Evolutionary conservation across 2,888 invertebrate genomes (phyloP), one percentile per base, ranked within the genome.

Genomic region (Torymus aiolomorphi): DNA sequence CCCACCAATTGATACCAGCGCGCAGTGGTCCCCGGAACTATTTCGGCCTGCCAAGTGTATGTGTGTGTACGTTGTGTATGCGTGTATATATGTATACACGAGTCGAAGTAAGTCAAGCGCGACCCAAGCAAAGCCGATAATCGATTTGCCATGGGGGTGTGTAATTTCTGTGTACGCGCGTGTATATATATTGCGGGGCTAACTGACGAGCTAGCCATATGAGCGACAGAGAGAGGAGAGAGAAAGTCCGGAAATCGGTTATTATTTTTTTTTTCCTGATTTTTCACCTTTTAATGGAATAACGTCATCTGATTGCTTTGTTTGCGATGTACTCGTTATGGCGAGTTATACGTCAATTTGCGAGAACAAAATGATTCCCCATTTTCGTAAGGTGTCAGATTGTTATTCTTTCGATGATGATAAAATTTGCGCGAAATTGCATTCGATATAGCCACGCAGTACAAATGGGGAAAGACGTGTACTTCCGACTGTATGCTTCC

Each of bases 141-240:
- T 81, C 78, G 75, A 81, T 81, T 77, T 31, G 67, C 78, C 72
- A 66, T 54, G 73, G 42, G 57, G 13, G 24, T 59, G 56, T 62
- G 70, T 79, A 75, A 79, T 79, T 79, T 75, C 65, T 69, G 56
- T 18, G 18, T 49, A 18, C 31, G 24, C 18, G 49, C 24, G 31
- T 20, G 42, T 42, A 42, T 42, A 42, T 42, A 42, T 8, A 42
- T 42, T 42, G 31, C 18, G 14, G 13, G 12, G 2, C 10, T 42
- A 16, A 14, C 20, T n/a, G 18, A 42, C 54, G 24, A n/a, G 18
- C 51, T 51, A 24, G 20, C 57, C 56, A 13, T 16, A n/a, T 16
- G 42, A 20, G 5, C 31, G 13, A 8, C 16, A 42, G 42, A 8
- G 42, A 8, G 42, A 42, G 42, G 49, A 56, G 12, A 0, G 20